Conservation (phyloP, 2,797 vertebrate species). For the Ataeniobius toweri region DNA sequence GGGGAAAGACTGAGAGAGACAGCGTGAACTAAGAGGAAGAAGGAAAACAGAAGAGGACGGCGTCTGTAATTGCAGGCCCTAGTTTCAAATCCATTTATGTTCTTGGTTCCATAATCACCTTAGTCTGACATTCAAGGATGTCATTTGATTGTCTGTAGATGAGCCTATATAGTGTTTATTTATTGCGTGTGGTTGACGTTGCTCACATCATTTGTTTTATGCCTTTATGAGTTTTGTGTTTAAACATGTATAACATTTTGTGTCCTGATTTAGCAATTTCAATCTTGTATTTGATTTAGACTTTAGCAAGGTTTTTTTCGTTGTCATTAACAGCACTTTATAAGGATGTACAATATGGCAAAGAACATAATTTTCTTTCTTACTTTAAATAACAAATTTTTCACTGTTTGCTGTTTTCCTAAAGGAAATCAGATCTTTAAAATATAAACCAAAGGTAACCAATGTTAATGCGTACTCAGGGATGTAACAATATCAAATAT, state of each 20-base stretch:
- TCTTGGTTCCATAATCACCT: slow-evolving; percentile 15
- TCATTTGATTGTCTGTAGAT: slow-evolving; percentile 12
- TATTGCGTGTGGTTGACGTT: neutral
- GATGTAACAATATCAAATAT: neutral
- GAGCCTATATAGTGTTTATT: slow-evolving; percentile 4
- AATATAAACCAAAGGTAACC: neutral
- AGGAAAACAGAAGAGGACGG: neutral
- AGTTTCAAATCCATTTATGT: slow-evolving; percentile 16
- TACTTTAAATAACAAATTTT: neutral
- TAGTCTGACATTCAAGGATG: neutral
- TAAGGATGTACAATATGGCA: too few relatives aligned
- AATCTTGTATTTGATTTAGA: fast-evolving
- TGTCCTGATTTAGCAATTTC: neutral
- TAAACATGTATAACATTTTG: neutral
- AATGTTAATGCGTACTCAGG: neutral
- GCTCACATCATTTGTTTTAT: neutral
- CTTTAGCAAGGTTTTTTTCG: neutral
- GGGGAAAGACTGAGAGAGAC: neutral
- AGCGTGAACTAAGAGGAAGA: neutral
- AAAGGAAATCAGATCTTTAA: neutral
- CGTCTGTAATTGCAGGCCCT: neutral
- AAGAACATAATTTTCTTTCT: neutral
- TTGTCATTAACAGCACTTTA: too few relatives aligned
- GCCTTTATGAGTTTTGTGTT: fast-evolving
- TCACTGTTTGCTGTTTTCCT: neutral